Evolutionary conservation across 2,888 invertebrate genomes (phyloP), one percentile per base, ranked within the genome.

Genomic region (Erebia palarica): DNA sequence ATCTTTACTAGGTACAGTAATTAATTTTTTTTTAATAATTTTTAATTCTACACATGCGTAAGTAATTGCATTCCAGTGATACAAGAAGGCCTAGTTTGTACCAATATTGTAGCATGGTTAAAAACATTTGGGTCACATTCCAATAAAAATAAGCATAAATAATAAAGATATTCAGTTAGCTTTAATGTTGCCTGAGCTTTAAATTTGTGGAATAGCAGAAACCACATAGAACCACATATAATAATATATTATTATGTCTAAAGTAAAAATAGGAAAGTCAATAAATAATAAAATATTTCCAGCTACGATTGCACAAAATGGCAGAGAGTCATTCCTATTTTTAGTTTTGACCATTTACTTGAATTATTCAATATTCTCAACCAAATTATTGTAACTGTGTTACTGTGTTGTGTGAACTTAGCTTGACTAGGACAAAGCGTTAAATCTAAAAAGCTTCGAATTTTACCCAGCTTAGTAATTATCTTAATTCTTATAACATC

Each of bases 1-100:
- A 13, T 58, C 67, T 44, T 60, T 42, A 42, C 8, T 16, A 16
- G n/a, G n/a, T n/a, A n/a, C n/a, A n/a, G n/a, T n/a, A n/a, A n/a
- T n/a, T n/a, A n/a, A n/a, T n/a, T n/a, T n/a, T n/a, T n/a, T n/a
- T n/a, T n/a, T n/a, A n/a, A n/a, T 4, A 14, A 58, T 49, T 51
- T 59, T 27, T 27, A 58, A 36, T 65, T 53, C 11, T 68, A 18
- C 51, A 51, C 51, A 51, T 67, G 18, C 59, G 51, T 69, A 57
- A 36, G 7, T 36, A 7, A 60, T n/a, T 59, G 66, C 66, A 73
- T 77, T 75, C 75, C 75, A 72, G 70, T 75, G 74, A 72, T 70
- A 68, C 21, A 69, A n/a, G 61, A 18, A 59, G 66, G 65, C 61
- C 57, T 65, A 44, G 60, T 51, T 36, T 42, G 55, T 53, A 67